Conservation (phyloP, 2,797 vertebrate species). For the Lutjanus campechanus region DNA sequence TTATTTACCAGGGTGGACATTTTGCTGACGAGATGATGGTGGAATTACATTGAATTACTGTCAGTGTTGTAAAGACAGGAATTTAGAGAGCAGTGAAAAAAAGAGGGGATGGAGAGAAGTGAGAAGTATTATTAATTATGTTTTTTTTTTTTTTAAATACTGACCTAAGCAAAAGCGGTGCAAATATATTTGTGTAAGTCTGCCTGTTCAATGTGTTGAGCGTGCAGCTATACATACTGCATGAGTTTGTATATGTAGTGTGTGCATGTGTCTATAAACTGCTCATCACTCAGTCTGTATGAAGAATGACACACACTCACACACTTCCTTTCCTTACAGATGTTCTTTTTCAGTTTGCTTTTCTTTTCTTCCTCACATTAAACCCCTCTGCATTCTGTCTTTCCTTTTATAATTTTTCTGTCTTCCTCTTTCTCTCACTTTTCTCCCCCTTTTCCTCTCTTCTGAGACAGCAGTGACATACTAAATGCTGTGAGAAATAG, state of each 20-base stretch:
- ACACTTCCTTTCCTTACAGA: conserved; percentile 22
- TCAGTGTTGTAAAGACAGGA: not conserved
- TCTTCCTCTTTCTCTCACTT: not conserved
- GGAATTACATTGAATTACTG: conserved; percentile 22
- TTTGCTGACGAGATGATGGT: conserved; percentile 9
- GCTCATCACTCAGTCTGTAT: conserved; percentile 8
- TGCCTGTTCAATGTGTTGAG: not conserved
- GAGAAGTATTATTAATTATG: not conserved
- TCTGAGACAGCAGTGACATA: not conserved
- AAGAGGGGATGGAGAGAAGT: not conserved
- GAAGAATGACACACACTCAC: not conserved
- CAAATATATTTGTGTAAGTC: not conserved
- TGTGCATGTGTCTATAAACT: not conserved
- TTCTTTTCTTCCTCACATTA: conserved; percentile 4
- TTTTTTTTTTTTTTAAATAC: not conserved
- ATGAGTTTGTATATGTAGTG: not conserved
- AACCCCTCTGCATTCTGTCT: not conserved
- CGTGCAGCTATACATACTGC: not conserved
- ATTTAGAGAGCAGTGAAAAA: not conserved
- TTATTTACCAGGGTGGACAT: not conserved
- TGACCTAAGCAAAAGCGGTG: not conserved
- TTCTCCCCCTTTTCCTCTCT: not conserved
- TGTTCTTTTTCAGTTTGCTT: conserved; percentile 13
- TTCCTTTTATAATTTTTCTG: not conserved
- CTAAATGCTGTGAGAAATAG: not conserved